A percentile compares a stretch with the other conserved stretches of the same genome.
phyloP scores from a whole-genome alignment of 2,888 invertebrate genomes.

The Tetranychus truncatus region DNA sequence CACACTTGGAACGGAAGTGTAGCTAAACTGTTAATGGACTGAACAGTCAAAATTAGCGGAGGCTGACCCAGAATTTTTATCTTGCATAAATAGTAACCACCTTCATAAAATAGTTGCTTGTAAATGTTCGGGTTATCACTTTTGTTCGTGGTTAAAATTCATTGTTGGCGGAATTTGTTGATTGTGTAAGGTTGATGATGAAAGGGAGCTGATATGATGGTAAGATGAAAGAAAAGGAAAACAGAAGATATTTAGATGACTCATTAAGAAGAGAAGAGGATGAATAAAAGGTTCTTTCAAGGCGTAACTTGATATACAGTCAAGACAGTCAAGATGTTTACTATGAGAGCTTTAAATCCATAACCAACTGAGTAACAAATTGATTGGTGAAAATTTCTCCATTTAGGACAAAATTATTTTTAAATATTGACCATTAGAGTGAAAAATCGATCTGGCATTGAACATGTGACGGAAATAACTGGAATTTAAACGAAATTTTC shows the following conservation, averaged over 20 bases:
- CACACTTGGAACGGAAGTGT: not conserved
- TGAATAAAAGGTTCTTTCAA: not conserved
- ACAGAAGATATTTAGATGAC: not conserved
- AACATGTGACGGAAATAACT: not conserved
- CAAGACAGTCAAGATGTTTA: not conserved
- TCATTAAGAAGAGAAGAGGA: not conserved
- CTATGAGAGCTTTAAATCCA: not conserved
- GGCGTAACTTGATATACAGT: not conserved
- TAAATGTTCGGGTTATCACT: not conserved
- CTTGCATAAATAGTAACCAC: not conserved
- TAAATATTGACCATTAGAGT: too few relatives aligned
- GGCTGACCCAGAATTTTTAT: not conserved
- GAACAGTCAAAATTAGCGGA: not conserved
- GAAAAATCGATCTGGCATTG: too few relatives aligned
- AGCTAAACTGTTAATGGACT: not conserved
- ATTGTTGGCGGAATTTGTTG: not conserved
- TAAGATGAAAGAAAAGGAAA: not conserved
- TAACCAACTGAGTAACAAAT: not conserved
- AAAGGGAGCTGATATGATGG: not conserved
- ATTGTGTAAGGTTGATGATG: not conserved
- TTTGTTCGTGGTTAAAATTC: not conserved
- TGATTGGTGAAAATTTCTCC: too few relatives aligned
- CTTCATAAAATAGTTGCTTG: not conserved
- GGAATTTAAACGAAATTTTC: not conserved
- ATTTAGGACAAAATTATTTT: too few relatives aligned